A percentile compares a stretch with the other conserved stretches of the same genome.
These are phyloP conservation scores for Callocephalon fimbriatum DNA, from an alignment of 2,113 vertebrate species.

Conservation along the genomic window DNA sequence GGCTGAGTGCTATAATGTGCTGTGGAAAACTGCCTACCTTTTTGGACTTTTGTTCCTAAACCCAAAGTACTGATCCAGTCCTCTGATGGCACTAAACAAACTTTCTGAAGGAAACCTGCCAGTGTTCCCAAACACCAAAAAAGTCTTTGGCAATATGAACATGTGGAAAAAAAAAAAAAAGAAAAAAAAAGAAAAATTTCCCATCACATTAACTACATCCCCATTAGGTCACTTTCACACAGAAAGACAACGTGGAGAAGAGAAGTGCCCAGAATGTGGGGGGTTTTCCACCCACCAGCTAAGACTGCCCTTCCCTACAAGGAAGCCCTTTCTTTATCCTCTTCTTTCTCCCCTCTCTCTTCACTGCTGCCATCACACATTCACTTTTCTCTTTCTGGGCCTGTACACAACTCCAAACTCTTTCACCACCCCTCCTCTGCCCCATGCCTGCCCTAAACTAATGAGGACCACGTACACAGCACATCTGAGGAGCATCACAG, in stretches of 20 bases:
- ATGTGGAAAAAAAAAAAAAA: no score
- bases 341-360: background rate
- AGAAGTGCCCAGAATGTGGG: background rate
- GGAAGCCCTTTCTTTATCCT: background rate
- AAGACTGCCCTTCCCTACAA: background rate
- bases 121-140: background rate
- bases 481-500: accelerated
- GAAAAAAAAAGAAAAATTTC: background rate
- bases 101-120: background rate
- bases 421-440: background rate
- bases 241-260: background rate
- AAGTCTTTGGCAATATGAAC: background rate
- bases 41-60: background rate
- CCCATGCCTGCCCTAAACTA: background rate
- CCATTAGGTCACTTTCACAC: background rate
- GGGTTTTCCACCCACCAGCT: background rate
- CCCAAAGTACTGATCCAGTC: background rate
- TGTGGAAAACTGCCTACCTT: background rate
- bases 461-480: accelerated
- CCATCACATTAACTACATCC: background rate
- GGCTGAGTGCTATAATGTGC: background rate
- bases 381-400: background rate
- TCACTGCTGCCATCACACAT: background rate
- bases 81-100: background rate
- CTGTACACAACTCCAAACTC: background rate